Conservation (phyloP, 2,113 vertebrate species). For the Datnioides undecimradiatus region DNA sequence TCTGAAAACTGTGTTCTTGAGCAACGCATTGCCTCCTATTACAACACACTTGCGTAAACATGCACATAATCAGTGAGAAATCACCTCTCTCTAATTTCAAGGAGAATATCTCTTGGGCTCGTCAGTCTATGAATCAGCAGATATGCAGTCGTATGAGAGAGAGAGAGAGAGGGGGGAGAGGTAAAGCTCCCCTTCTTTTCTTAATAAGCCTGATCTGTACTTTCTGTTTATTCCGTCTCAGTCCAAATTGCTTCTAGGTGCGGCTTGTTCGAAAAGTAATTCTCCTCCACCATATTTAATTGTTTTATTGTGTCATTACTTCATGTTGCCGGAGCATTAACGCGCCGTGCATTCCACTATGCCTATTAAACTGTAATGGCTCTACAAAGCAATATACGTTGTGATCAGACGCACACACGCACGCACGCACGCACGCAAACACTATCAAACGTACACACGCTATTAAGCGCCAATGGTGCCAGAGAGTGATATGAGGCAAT, state of each 20-base stretch:
- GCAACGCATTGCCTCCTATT: not conserved
- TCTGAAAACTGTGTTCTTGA: not conserved
- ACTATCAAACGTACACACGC: slow-evolving; percentile 60
- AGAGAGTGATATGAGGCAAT: slow-evolving; percentile 76
- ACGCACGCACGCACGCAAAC: slow-evolving; percentile 48
- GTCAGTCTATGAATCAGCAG: slow-evolving; percentile 55
- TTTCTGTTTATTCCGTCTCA: slow-evolving; percentile 69
- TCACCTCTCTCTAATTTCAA: slow-evolving; percentile 27
- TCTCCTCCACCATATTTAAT: slow-evolving; percentile 80
- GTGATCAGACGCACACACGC: slow-evolving; percentile 46
- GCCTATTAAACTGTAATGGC: slow-evolving; percentile 82
- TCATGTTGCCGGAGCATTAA: slow-evolving; percentile 76
- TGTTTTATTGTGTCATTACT: slow-evolving; percentile 84
- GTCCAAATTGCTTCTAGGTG: slow-evolving; percentile 74
- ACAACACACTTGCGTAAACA: not conserved
- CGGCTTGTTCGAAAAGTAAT: slow-evolving; percentile 77
- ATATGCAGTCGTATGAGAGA: slow-evolving; percentile 33
- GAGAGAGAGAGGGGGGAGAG: not conserved
- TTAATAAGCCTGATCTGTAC: slow-evolving; percentile 69
- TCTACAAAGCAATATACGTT: slow-evolving; percentile 71
- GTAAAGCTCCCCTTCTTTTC: slow-evolving; percentile 22
- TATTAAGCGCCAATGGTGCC: slow-evolving; percentile 74
- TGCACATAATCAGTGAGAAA: slow-evolving; percentile 27
- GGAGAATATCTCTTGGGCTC: slow-evolving; percentile 28
- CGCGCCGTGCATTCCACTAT: slow-evolving; percentile 65